These are phyloP conservation scores for Oreortyx pictus DNA, from an alignment of 2,797 vertebrate species.

Conservation along the genomic window DNA sequence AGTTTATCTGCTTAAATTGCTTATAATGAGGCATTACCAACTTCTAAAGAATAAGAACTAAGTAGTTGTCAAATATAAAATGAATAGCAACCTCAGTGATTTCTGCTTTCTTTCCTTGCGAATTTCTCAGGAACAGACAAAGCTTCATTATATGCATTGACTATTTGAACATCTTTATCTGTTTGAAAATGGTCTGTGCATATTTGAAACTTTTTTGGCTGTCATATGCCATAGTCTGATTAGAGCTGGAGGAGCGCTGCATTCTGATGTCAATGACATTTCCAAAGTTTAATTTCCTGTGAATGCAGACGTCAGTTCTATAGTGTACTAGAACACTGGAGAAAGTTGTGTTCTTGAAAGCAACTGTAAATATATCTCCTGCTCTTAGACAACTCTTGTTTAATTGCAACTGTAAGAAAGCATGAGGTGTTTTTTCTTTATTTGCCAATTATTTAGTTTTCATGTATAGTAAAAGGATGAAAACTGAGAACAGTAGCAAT, in stretches of 20 bases:
- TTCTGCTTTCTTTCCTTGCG: neutral
- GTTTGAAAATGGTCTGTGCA: neutral
- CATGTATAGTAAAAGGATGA: neutral
- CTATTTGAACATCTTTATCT: neutral
- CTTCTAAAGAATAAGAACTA: neutral
- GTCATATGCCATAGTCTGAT: neutral
- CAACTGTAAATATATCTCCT: neutral
- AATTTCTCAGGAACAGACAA: neutral
- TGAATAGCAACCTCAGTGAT: neutral
- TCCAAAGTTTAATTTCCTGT: neutral
- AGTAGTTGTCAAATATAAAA: neutral
- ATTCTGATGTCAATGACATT: neutral
- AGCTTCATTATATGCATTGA: neutral
- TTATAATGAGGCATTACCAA: neutral
- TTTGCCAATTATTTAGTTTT: neutral
- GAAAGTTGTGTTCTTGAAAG: neutral
- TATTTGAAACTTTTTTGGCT: neutral
- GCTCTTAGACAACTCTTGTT: neutral
- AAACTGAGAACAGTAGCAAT: neutral
- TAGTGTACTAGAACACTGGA: neutral
- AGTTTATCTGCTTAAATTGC: neutral
- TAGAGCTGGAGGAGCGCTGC: neutral
- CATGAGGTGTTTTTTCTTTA: fast-evolving
- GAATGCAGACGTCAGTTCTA: neutral
- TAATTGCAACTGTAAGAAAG: neutral